Conservation (phyloP, 1,140 invertebrate genomes). For the Ips nitidus region DNA sequence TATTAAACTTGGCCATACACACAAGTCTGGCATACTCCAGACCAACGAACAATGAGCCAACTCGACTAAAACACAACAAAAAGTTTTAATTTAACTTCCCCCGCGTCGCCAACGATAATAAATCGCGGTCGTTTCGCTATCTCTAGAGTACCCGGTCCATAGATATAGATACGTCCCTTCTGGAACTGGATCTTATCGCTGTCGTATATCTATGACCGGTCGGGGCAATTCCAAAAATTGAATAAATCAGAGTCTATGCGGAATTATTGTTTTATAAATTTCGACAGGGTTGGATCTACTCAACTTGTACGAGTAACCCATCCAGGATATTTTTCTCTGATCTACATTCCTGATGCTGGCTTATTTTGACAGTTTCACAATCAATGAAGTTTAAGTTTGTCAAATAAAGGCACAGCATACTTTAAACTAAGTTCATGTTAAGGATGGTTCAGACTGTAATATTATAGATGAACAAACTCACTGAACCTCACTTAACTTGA, state of each 20-base stretch:
- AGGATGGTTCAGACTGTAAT: no score
- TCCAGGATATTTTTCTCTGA: no score
- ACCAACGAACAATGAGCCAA: no score
- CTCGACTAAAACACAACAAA: background rate
- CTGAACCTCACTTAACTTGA: no score
- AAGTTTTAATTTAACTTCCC: constrained; percentile 21
- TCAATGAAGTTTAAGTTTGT: no score
- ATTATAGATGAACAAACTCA: no score
- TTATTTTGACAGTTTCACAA: no score
- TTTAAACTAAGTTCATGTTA: no score
- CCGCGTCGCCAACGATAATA: constrained; percentile 6
- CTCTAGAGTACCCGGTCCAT: constrained; percentile 15
- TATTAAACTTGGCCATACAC: no score
- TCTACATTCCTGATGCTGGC: no score
- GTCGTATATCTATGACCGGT: constrained; percentile 8
- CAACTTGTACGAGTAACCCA: background rate
- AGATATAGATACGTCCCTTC: constrained; percentile 18
- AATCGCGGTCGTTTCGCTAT: constrained; percentile 17
- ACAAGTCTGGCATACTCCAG: no score
- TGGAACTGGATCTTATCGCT: constrained; percentile 15
- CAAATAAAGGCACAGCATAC: no score
- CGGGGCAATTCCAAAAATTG: constrained; percentile 20
- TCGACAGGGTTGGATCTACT: background rate
- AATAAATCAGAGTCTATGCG: constrained; percentile 21
- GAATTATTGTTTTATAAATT: constrained; percentile 11